These are phyloP conservation scores for Rousettus madagascariensis DNA, from an alignment of 2,797 vertebrate genomes.

Conservation along the genomic window DNA sequence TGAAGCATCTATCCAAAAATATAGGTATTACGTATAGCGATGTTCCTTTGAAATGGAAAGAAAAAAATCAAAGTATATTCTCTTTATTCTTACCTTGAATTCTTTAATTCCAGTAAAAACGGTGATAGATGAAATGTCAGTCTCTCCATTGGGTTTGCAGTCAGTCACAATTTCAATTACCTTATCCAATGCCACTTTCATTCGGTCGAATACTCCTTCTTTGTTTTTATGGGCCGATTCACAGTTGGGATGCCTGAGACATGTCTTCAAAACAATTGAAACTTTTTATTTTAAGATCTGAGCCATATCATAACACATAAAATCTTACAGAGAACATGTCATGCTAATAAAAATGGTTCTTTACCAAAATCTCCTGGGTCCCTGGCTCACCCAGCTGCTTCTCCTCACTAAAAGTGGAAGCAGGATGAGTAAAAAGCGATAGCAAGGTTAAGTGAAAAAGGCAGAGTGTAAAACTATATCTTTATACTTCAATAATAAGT, in stretches of 20 bases:
- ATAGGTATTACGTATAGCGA: not conserved
- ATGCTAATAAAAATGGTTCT: slow-evolving; percentile 77
- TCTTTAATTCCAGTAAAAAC: slow-evolving; percentile 95
- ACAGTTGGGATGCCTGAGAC: slow-evolving; percentile 97
- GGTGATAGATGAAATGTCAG: slow-evolving; percentile 89
- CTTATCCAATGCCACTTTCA: slow-evolving; percentile 96
- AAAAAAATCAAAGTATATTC: not conserved
- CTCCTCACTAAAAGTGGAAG: slow-evolving; percentile 78
- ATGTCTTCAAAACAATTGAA: slow-evolving; percentile 89
- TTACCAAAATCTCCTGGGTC: slow-evolving; percentile 75
- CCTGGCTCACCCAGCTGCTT: slow-evolving; percentile 76
- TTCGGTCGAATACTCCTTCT: slow-evolving; percentile 96
- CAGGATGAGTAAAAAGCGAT: slow-evolving; percentile 75
- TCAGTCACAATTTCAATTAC: slow-evolving; percentile 98
- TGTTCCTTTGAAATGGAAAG: not conserved
- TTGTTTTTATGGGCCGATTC: slow-evolving; percentile 98
- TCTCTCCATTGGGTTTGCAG: slow-evolving; percentile 88
- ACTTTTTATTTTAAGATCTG: slow-evolving; percentile 25
- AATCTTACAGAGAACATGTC: slow-evolving; percentile 62
- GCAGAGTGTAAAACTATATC: slow-evolving; percentile 46
- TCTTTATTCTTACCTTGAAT: slow-evolving; percentile 91
- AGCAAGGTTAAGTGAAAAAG: slow-evolving; percentile 72
- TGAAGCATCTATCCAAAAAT: not conserved
- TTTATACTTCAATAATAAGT: slow-evolving; percentile 24
- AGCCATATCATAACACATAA: not conserved